phyloP scores from a whole-genome alignment of 2,797 vertebrate species.

The Anas bahamensis region DNA sequence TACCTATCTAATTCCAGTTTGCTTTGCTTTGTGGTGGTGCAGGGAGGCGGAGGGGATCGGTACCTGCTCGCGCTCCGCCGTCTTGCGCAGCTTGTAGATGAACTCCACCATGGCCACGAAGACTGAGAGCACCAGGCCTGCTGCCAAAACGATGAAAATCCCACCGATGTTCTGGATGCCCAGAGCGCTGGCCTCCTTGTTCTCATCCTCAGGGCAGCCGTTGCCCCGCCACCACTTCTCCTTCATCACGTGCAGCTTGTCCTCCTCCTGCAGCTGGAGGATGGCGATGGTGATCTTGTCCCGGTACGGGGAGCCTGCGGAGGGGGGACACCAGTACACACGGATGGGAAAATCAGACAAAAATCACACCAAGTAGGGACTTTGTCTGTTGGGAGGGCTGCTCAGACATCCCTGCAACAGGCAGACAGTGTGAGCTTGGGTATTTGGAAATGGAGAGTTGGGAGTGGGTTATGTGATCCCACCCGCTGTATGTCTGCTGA shows the following conservation, averaged over 20 bases:
- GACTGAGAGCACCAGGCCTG: conserved; percentile 93
- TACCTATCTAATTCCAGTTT: neutral
- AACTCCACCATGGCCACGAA: conserved; percentile 98
- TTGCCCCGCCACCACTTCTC: conserved; percentile 98
- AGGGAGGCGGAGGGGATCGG: neutral
- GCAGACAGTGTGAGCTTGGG: neutral
- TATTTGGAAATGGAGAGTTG: neutral
- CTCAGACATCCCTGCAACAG: neutral
- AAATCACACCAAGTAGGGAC: neutral
- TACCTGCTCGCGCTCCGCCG: conserved; percentile 95
- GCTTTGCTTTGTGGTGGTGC: neutral
- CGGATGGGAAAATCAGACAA: neutral
- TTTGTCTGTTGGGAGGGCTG: neutral
- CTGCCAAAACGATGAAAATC: conserved; percentile 97
- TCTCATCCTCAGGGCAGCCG: conserved; percentile 93
- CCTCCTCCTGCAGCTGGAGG: conserved; percentile 95
- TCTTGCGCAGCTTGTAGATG: conserved; percentile 96
- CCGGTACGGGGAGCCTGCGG: conserved; percentile 93
- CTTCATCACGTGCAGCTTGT: conserved; percentile 95
- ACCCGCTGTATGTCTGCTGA: neutral
- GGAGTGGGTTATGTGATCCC: neutral
- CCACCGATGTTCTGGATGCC: conserved; percentile 98
- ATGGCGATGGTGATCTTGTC: conserved; percentile 99
- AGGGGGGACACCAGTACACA: neutral
- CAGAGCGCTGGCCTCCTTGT: conserved; percentile 93